These are phyloP conservation scores for Anthophora plumipes DNA, from an alignment of 2,888 invertebrate species.

Conservation along the genomic window DNA sequence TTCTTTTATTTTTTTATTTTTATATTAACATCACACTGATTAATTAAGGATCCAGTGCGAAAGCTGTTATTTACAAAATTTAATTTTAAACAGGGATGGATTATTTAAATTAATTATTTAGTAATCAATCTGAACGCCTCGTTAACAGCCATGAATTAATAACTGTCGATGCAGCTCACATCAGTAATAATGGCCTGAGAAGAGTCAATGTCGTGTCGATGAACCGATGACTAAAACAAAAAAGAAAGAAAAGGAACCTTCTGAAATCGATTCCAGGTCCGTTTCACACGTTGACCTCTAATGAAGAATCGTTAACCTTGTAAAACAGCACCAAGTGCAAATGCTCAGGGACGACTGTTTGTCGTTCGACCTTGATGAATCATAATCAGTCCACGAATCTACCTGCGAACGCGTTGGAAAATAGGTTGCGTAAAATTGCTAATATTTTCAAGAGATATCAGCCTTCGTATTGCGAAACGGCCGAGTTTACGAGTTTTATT, in stretches of 20 bases:
- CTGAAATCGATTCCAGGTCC: conserved; percentile 23
- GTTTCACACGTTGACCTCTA: conserved; percentile 41
- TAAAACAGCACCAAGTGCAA: conserved; percentile 20
- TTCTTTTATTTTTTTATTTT: too few species aligned
- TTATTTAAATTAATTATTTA: too few species aligned
- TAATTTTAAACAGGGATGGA: too few species aligned
- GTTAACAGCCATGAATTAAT: too few species aligned
- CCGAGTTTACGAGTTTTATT: background rate
- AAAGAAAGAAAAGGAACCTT: background rate
- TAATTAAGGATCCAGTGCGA: too few species aligned
- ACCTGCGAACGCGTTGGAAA: conserved; percentile 21
- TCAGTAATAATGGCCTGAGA: background rate
- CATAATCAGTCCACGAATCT: background rate
- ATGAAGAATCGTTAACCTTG: conserved; percentile 40
- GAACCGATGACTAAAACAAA: conserved; percentile 13
- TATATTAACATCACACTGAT: too few species aligned
- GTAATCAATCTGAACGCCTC: too few species aligned
- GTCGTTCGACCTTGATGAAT: conserved; percentile 31
- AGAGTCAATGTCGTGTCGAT: background rate
- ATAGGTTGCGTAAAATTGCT: conserved; percentile 34
- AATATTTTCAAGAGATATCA: conserved; percentile 44
- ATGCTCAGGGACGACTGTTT: conserved; percentile 23
- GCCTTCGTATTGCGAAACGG: background rate
- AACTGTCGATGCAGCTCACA: background rate
- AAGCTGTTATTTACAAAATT: too few species aligned